phyloP scores from a whole-genome alignment of 2,888 invertebrate species.

The Eledone cirrhosa region DNA sequence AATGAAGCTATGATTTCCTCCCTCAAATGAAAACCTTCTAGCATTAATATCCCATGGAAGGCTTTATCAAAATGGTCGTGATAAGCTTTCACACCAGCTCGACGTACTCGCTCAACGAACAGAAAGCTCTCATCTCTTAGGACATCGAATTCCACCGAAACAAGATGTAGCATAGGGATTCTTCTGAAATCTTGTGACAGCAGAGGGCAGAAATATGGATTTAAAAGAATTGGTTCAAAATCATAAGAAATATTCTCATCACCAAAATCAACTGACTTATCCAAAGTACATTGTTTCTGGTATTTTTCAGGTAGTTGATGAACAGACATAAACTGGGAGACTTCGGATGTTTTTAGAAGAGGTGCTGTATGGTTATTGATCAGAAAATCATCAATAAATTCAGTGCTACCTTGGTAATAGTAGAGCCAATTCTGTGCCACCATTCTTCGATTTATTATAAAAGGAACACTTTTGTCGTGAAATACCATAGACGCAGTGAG shows the following conservation, averaged over 20 bases:
- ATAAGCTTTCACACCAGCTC: conserved; percentile 53
- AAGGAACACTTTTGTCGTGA: conserved; percentile 36
- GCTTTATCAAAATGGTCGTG: conserved; percentile 50
- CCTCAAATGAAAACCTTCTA: too few relatives aligned
- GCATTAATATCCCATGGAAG: conserved; percentile 43
- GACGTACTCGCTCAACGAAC: conserved; percentile 59
- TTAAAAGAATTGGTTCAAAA: conserved; percentile 44
- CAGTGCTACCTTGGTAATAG: conserved; percentile 37
- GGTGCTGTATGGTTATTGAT: conserved; percentile 49
- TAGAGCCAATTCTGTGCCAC: conserved; percentile 40
- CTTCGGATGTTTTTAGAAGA: conserved; percentile 45
- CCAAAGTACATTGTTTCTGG: background rate
- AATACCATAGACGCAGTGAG: conserved; percentile 48
- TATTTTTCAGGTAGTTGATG: background rate
- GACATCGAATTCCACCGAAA: conserved; percentile 66
- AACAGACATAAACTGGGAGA: conserved; percentile 27
- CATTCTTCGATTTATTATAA: conserved; percentile 40
- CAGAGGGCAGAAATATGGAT: conserved; percentile 61
- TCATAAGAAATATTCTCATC: conserved; percentile 41
- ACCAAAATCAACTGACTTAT: conserved; percentile 36
- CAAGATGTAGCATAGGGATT: conserved; percentile 60
- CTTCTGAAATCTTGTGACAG: conserved; percentile 55
- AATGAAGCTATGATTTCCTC: too few relatives aligned
- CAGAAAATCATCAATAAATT: conserved; percentile 42
- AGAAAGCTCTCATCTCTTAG: conserved; percentile 65